phyloP scores from a whole-genome alignment of 2,797 vertebrate genomes.

The Rhabdophis nuchalis region DNA sequence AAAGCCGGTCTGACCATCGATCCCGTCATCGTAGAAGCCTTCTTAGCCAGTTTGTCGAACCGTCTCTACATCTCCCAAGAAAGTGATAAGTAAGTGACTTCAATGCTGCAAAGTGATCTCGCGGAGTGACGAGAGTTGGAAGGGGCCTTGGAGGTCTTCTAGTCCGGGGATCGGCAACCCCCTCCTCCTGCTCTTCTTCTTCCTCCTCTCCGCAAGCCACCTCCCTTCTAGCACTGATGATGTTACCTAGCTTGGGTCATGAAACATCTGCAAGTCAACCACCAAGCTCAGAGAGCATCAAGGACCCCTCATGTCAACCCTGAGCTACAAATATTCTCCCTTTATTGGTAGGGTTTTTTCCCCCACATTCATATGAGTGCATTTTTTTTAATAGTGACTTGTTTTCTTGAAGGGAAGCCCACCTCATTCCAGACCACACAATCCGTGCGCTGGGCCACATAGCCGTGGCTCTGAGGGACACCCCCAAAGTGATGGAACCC shows the following conservation, averaged over 20 bases:
- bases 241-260: too few species aligned
- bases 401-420: constrained; percentile 80
- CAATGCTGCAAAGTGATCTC: not conserved
- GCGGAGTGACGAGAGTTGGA: not conserved
- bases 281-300: not conserved
- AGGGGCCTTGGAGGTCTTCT: not conserved
- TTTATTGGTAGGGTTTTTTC: not conserved
- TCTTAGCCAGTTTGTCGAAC: constrained; percentile 95
- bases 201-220: too few species aligned
- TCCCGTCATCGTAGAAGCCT: constrained; percentile 92
- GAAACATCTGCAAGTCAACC: too few species aligned
- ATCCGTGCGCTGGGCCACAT: constrained; percentile 96
- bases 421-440: constrained; percentile 96
- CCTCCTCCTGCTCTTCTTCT: too few species aligned
- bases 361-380: rapidly evolving
- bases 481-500: constrained; percentile 95
- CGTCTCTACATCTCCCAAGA: constrained; percentile 98
- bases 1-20: constrained; percentile 92
- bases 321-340: not conserved
- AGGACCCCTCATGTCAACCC: not conserved
- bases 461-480: constrained; percentile 90
- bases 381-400: not conserved
- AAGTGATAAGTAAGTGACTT: constrained; percentile 86
- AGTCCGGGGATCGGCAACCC: not conserved
- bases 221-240: not conserved